A percentile compares a stretch with the other conserved stretches of the same genome.
phyloP scores from a whole-genome alignment of 2,888 invertebrate genomes.

The Lobophora halterata region DNA sequence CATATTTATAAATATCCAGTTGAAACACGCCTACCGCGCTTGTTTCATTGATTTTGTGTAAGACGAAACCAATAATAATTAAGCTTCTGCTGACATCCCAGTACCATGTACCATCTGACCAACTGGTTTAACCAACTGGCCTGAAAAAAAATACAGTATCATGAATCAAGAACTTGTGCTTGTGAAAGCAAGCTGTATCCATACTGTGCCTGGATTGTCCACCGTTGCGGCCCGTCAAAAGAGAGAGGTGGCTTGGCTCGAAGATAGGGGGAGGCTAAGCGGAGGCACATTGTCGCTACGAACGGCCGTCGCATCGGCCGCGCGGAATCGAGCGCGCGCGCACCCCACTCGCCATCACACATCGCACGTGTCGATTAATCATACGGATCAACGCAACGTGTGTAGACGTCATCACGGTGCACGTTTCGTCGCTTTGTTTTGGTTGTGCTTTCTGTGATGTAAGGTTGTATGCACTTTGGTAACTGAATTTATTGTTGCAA shows the following conservation, averaged over 20 bases:
- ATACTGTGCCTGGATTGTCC: constrained; percentile 43
- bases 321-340: constrained; percentile 64
- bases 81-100: no score
- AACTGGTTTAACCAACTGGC: no score
- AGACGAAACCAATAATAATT: no score
- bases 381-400: constrained; percentile 19
- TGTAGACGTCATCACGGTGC: constrained; percentile 22
- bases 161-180: no score
- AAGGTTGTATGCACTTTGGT: not conserved
- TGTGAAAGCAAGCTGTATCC: no score
- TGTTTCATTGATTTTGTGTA: no score
- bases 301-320: constrained; percentile 71
- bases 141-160: no score
- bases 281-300: constrained; percentile 73
- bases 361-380: constrained; percentile 23
- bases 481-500: no score
- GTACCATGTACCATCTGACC: no score
- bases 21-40: no score
- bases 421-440: constrained; percentile 25
- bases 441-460: constrained; percentile 10
- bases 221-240: constrained; percentile 62
- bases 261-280: constrained; percentile 66
- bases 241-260: constrained; percentile 73
- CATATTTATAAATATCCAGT: no score
- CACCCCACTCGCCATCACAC: constrained; percentile 15